These are phyloP conservation scores for Sicus ferrugineus DNA, from an alignment of 2,888 invertebrate species.

Conservation along the genomic window DNA sequence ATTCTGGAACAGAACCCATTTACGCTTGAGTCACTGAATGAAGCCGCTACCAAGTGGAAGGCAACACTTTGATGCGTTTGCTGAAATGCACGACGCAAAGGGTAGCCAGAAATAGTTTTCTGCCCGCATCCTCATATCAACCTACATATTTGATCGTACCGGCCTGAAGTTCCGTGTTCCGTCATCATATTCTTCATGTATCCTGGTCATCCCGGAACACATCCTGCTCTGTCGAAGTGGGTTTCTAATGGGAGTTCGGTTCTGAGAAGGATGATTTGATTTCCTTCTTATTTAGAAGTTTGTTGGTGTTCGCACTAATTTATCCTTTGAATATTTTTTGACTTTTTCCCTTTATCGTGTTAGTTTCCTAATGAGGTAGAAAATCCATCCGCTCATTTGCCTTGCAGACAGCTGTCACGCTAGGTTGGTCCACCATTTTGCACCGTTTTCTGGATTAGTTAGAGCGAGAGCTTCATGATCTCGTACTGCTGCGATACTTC, in stretches of 20 bases:
- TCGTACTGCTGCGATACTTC: background rate
- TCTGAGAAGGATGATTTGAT: background rate
- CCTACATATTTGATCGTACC: no score
- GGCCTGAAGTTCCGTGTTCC: no score
- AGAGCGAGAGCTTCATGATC: background rate
- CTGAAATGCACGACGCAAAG: background rate
- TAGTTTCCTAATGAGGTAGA: constrained; percentile 32
- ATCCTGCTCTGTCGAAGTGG: background rate
- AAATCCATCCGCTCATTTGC: constrained; percentile 28
- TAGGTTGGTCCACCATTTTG: constrained; percentile 7
- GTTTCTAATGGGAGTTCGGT: background rate
- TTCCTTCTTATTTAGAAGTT: background rate
- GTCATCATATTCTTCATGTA: no score
- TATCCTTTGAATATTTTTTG: constrained; percentile 8
- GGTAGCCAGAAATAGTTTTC: background rate
- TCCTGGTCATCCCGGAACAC: no score
- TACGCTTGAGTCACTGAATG: background rate
- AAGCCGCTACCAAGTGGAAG: constrained; percentile 18
- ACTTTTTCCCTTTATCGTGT: constrained; percentile 8
- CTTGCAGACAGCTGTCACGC: constrained; percentile 15
- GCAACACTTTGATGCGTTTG: constrained; percentile 18
- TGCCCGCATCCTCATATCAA: background rate
- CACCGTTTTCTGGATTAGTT: constrained; percentile 8
- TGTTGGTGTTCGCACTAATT: background rate
- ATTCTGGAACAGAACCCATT: background rate